These are phyloP conservation scores for Caenorhabditis zanzibari DNA, from an alignment of 2,888 invertebrate genomes.

Conservation along the genomic window DNA sequence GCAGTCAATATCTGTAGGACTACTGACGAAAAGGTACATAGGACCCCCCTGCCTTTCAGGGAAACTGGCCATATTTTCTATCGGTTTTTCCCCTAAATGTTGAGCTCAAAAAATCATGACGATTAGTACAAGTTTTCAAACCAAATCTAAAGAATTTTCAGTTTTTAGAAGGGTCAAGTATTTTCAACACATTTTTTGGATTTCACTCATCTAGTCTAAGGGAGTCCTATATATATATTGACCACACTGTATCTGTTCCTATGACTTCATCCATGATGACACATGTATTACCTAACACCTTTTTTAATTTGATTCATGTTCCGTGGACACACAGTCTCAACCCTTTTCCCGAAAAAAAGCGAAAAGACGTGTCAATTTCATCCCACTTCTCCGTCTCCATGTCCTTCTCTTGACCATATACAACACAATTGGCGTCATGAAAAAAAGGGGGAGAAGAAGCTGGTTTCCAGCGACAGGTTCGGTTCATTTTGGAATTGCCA, in stretches of 20 bases:
- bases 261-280: slow-evolving; percentile 20
- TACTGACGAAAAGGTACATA: too few species aligned
- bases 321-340: background rate
- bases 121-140: too few species aligned
- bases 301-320: slow-evolving; percentile 26
- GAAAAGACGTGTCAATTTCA: slow-evolving; percentile 55
- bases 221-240: too few species aligned
- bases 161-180: too few species aligned
- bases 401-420: slow-evolving; percentile 45
- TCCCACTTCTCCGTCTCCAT: background rate
- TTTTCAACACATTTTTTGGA: too few species aligned
- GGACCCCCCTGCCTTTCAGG: too few species aligned
- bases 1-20: too few species aligned
- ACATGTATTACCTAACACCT: slow-evolving; percentile 37
- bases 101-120: too few species aligned
- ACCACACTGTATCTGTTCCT: background rate
- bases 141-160: too few species aligned
- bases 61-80: too few species aligned
- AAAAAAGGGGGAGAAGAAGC: slow-evolving; percentile 32
- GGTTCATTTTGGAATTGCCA: slow-evolving; percentile 50
- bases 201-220: too few species aligned
- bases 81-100: too few species aligned
- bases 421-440: slow-evolving; percentile 33
- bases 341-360: slow-evolving; percentile 10
- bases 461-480: slow-evolving; percentile 52